Conservation (phyloP, 1,140 invertebrate species). For the Euwallacea similis region DNA sequence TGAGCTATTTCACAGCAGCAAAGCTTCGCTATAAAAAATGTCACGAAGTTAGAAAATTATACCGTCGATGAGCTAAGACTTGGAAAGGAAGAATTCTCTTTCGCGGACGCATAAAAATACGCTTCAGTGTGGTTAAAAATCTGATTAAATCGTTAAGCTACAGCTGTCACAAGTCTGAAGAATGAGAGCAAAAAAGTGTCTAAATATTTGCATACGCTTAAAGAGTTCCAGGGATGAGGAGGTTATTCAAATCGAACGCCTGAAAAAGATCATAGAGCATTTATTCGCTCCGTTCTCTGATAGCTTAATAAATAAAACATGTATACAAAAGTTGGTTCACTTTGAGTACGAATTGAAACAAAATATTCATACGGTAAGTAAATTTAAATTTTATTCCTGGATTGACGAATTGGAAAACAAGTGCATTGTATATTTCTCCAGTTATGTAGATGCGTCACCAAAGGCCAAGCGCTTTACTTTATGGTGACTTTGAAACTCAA, state of each 20-base stretch:
- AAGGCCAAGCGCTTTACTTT: conserved; percentile 1
- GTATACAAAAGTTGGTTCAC: conserved; percentile 1
- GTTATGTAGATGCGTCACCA: background rate
- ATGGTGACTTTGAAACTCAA: conserved; percentile 18
- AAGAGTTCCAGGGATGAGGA: too few species aligned
- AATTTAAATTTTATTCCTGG: conserved; percentile 16
- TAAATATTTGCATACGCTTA: background rate
- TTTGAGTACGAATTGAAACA: background rate
- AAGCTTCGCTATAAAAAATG: background rate
- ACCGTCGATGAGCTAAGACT: conserved; percentile 1
- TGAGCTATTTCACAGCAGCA: background rate
- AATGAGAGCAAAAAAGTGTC: background rate
- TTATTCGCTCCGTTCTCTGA: background rate
- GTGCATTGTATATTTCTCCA: conserved; percentile 4
- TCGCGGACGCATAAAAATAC: background rate
- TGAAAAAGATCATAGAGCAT: background rate
- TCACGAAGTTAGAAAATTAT: conserved; percentile 24
- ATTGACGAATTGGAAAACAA: conserved; percentile 21
- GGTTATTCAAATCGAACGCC: conserved; percentile 3
- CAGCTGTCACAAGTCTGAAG: background rate
- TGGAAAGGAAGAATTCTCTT: conserved; percentile 8
- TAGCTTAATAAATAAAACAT: conserved; percentile 19
- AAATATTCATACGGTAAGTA: conserved; percentile 10
- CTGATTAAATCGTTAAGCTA: background rate
- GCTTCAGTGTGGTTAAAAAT: background rate